Evolutionary conservation across 2,888 invertebrate genomes (phyloP).

Genomic region (Gryllus longicercus): DNA sequence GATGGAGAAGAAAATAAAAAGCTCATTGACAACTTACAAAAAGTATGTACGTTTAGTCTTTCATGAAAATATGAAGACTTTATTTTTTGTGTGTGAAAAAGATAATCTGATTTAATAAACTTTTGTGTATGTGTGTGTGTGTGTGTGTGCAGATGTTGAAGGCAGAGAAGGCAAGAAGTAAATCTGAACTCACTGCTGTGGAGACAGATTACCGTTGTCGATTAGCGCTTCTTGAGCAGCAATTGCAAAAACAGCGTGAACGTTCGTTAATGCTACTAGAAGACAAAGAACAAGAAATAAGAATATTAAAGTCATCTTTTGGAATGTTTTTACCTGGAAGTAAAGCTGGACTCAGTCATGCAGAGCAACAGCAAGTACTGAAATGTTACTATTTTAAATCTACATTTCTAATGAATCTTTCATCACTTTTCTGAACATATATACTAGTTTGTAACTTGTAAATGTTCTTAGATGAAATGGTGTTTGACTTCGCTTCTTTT

Average conservation of each 20-base stretch:
- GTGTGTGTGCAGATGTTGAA: conserved; percentile 41
- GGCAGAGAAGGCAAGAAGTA: conserved; percentile 48
- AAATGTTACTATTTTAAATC: too few species aligned
- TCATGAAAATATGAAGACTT: too few species aligned
- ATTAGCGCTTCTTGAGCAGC: conserved; percentile 63
- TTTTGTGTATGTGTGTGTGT: background rate
- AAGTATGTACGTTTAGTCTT: conserved; percentile 45
- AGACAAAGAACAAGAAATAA: conserved; percentile 74
- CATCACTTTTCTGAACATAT: too few species aligned
- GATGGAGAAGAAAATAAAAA: conserved; percentile 63
- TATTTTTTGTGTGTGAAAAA: too few species aligned
- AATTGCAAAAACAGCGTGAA: conserved; percentile 73
- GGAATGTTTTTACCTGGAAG: conserved; percentile 51
- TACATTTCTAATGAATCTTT: too few species aligned
- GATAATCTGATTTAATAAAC: too few species aligned
- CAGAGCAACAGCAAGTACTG: too few species aligned
- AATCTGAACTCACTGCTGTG: conserved; percentile 42
- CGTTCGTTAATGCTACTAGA: conserved; percentile 72
- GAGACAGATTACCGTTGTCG: conserved; percentile 55
- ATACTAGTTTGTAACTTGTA: too few species aligned
- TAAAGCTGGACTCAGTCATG: background rate
- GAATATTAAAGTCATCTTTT: conserved; percentile 57
- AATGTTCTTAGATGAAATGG: too few species aligned
- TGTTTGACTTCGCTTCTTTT: too few species aligned
- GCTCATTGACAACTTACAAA: conserved; percentile 56